Conservation (phyloP, 1,140 invertebrate species). For the Chrysoperla carnea region DNA sequence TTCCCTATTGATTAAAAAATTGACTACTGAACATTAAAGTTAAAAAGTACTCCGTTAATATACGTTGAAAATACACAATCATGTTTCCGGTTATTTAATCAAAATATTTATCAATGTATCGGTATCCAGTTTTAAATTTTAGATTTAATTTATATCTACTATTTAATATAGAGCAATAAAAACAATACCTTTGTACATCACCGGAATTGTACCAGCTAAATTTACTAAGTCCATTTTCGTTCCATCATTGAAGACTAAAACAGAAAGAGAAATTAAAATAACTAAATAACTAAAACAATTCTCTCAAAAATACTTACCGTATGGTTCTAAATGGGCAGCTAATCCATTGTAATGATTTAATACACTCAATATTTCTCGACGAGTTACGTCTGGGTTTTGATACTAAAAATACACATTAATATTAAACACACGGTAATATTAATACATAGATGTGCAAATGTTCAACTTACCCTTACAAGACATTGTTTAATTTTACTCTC, state of each 20-base stretch:
- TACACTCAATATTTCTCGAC: slow-evolving; percentile 51
- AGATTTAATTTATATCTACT: too few relatives aligned
- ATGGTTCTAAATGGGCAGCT: slow-evolving; percentile 38
- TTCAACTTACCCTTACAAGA: slow-evolving; percentile 26
- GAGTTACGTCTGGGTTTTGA: slow-evolving; percentile 55
- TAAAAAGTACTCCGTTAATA: too few relatives aligned
- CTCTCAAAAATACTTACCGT: slow-evolving; percentile 26
- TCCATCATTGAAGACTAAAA: slow-evolving; percentile 81
- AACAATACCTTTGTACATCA: slow-evolving; percentile 62
- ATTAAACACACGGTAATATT: slow-evolving; percentile 3
- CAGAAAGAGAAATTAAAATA: slow-evolving; percentile 11
- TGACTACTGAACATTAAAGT: too few relatives aligned
- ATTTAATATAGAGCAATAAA: too few relatives aligned
- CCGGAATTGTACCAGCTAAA: slow-evolving; percentile 83
- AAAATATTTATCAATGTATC: too few relatives aligned
- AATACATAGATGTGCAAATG: slow-evolving; percentile 3
- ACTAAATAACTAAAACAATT: slow-evolving; percentile 2
- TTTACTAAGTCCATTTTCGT: slow-evolving; percentile 62
- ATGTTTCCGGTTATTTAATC: too few relatives aligned
- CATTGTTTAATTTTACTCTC: slow-evolving; percentile 32
- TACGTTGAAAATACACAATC: too few relatives aligned
- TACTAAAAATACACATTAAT: slow-evolving; percentile 27
- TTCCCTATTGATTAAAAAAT: too few relatives aligned
- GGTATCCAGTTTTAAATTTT: too few relatives aligned
- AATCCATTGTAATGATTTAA: slow-evolving; percentile 57